Conservation (phyloP, 1,140 invertebrate species). For the Pseudobourletiella spinata region DNA sequence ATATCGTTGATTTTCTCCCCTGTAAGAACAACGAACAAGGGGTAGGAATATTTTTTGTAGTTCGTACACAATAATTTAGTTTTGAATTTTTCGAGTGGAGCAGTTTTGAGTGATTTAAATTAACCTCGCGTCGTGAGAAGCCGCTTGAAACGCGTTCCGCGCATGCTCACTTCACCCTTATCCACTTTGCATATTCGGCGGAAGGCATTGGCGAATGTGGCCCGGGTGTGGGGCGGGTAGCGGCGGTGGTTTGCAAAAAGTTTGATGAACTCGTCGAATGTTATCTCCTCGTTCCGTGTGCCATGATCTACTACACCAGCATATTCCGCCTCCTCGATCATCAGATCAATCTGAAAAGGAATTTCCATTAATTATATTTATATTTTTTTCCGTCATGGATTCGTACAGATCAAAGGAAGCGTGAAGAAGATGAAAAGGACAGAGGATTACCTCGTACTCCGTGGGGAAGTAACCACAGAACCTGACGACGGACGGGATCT, state of each 20-base stretch:
- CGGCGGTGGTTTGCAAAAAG: slow-evolving; percentile 56
- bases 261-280: slow-evolving; percentile 60
- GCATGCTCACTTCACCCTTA: background rate
- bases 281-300: slow-evolving; percentile 47
- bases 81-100: background rate
- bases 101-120: background rate
- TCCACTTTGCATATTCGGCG: background rate
- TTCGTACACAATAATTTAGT: background rate
- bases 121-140: background rate
- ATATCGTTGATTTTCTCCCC: slow-evolving; percentile 2
- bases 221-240: background rate
- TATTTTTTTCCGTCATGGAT: background rate
- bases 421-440: background rate
- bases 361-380: background rate
- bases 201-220: slow-evolving; percentile 4
- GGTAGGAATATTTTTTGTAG: no score
- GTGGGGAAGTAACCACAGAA: slow-evolving; percentile 63
- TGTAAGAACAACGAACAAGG: background rate
- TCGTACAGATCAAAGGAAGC: no score
- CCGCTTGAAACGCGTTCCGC: background rate
- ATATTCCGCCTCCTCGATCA: slow-evolving; percentile 56
- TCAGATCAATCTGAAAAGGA: slow-evolving; percentile 59
- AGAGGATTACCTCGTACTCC: slow-evolving; percentile 53
- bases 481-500: slow-evolving; percentile 60
- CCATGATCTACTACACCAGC: slow-evolving; percentile 47